Base-by-base conservation (phyloP, 2,797 vertebrate genomes). In the Enteromius viviparus region DNA sequence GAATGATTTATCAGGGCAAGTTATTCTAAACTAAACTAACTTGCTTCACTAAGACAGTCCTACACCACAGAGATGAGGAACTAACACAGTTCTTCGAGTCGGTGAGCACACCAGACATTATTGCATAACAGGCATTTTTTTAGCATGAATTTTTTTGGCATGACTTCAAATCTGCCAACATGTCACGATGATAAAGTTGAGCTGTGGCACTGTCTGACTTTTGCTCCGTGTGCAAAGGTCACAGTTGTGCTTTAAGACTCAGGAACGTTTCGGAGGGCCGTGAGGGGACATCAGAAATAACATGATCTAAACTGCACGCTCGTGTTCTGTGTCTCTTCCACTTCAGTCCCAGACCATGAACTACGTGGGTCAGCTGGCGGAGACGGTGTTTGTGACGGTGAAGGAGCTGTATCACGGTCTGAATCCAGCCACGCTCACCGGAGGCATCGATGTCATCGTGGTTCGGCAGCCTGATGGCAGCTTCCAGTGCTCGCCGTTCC, bases 401-500 rank as follows among this genome's bases (percentile, higher is more conserved):
- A 97, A 96, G 94, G 97, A 97, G 90, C 94, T 99, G 47, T 99
- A 99, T 90, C 92, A 53, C 0, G 96, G 96, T 0, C 94, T 99
- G 40, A 99, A 99, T 92, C 96, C 98, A 0, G 96, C 97, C 89
- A 98, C 96, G 0, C 93, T 99, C 82, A 97, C 96, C 0, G 98
- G 98, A 0, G 96, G 96, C 85, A 99, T 98, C 0, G 97, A 99
- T 0, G 96, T 99, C 71, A 92, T 99, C 0, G 97, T 99, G 85
- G 97, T 99, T 82, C 95, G 92, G 23, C 98, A 99, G 90, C 94
- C 91, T 0, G 96, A 99, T 21, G 97, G 96, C 45, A 96, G 96
- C 3, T 96, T 96, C 90, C 96, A 93, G 70, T 98, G 97, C 85
- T 99, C 98, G 0, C 98, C 98, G 0, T 99, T 99, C 62, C 98